Evolutionary conservation across 2,797 vertebrate genomes (phyloP), one percentile per base, ranked within the genome.

Genomic region (Odontamblyopus rebecca): DNA sequence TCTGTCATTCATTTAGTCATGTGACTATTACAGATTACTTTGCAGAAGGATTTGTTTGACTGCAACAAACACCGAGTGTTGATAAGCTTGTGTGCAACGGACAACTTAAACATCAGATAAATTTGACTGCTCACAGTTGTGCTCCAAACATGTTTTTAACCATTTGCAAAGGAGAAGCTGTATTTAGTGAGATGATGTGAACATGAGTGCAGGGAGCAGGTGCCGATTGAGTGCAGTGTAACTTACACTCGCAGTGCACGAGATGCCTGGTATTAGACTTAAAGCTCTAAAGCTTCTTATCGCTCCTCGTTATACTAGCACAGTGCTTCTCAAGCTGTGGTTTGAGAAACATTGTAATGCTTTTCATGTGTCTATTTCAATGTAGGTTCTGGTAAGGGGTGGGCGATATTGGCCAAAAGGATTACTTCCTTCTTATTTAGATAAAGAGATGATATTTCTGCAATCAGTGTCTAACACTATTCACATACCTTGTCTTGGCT

Each of bases 241-340:
- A 84, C 69, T 73, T 85, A 82, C 85, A 82, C 83, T 82, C 73
- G 75, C 78, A 73, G 86, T 59, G 61, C 82, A 82, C 63, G 19
- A 75, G 79, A 88, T 89, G 86, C 85, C 87, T 86, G 81, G 89
- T 83, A 84, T 90, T 92, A 92, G 85, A 82, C 86, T 81, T 85
- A 92, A 94, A 94, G 89, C 90, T 73, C 69, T 90, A 93, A 94
- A 93, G 92, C 93, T 91, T 92, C 91, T 94, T 94, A 94, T 87
- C 82, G 69, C 75, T 74, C 84, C 80, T 79, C 72, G 70, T 74
- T 82, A 73, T 85, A 86, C 81, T 81, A 75, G 76, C 85, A 82
- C 78, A 85, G 75, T 19, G 61, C 8, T 62, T 62, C 32, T n/a
- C 30, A 62, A 62, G 18, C 32, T 12, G 29, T 19, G 61, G 60